phyloP scores from a whole-genome alignment of 2,888 invertebrate species.

The Tanypteryx hageni region DNA sequence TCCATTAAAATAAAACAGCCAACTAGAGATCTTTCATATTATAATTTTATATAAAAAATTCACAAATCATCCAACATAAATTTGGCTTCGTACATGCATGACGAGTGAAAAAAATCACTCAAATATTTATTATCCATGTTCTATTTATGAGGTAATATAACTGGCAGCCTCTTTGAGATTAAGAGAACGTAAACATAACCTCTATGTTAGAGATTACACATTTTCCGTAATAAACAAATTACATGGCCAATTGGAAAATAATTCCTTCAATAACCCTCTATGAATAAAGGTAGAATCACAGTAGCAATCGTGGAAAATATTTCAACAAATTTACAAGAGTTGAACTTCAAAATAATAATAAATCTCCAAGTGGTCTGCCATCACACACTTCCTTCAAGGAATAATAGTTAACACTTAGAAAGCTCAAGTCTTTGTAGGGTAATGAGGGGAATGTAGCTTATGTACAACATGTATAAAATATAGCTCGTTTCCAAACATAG shows the following conservation, averaged over 20 bases:
- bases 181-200: slow-evolving; percentile 26
- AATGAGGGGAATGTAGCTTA: slow-evolving; percentile 62
- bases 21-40: neutral
- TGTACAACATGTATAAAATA: slow-evolving; percentile 64
- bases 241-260: neutral
- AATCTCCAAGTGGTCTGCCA: slow-evolving; percentile 57
- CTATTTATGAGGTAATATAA: slow-evolving; percentile 59
- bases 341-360: slow-evolving; percentile 25
- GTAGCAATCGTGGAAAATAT: neutral
- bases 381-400: slow-evolving; percentile 61
- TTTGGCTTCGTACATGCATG: slow-evolving; percentile 59
- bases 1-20: neutral
- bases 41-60: slow-evolving; percentile 55
- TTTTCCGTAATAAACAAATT: slow-evolving; percentile 11
- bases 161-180: slow-evolving; percentile 61
- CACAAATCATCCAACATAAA: slow-evolving; percentile 64
- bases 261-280: neutral
- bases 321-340: slow-evolving; percentile 44
- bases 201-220: neutral
- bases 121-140: slow-evolving; percentile 60
- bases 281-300: slow-evolving; percentile 34
- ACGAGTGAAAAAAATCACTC: slow-evolving; percentile 58
- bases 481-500: slow-evolving; percentile 62
- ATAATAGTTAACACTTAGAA: slow-evolving; percentile 63
- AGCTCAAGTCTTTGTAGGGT: slow-evolving; percentile 64